Percentiles rank a stretch among this genome's conserved stretches.
Conservation (phyloP, 2,113 vertebrate genomes). For the Glaucomys volans region DNA sequence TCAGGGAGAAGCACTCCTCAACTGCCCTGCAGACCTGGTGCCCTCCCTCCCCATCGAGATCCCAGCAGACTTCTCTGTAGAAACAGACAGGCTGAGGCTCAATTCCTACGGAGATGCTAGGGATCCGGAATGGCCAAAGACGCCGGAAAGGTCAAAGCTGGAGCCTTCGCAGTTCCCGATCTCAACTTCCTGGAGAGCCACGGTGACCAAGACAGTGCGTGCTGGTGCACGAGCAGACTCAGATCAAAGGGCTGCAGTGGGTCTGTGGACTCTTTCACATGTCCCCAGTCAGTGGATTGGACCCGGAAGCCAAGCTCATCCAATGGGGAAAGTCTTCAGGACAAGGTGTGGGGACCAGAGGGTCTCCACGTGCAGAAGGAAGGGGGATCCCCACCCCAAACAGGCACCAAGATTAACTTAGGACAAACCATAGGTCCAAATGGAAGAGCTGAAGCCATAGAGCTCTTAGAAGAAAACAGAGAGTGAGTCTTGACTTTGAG, state of each 20-base stretch:
- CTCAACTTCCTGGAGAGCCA: background rate
- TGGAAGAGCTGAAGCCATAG: background rate
- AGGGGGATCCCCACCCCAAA: background rate
- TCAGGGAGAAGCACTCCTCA: fast-evolving
- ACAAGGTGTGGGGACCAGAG: fast-evolving
- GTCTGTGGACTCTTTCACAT: background rate
- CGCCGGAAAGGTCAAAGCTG: no score
- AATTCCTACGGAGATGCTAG: background rate
- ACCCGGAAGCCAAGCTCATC: background rate
- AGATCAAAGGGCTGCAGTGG: background rate
- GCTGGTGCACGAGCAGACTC: fast-evolving
- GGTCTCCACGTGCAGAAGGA: background rate
- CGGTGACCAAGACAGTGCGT: fast-evolving
- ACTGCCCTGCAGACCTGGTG: background rate
- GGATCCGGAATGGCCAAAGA: background rate
- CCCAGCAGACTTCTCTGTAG: background rate
- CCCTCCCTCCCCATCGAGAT: fast-evolving
- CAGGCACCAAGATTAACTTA: background rate
- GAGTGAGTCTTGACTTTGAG: background rate
- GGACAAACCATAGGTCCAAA: background rate
- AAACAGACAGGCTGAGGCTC: no score
- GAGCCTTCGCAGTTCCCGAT: fast-evolving
- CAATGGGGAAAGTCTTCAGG: background rate
- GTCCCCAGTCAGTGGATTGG: background rate
- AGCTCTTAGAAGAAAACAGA: background rate